phyloP scores from a whole-genome alignment of 2,113 vertebrate species.

The Protobothrops flavoviridis region DNA sequence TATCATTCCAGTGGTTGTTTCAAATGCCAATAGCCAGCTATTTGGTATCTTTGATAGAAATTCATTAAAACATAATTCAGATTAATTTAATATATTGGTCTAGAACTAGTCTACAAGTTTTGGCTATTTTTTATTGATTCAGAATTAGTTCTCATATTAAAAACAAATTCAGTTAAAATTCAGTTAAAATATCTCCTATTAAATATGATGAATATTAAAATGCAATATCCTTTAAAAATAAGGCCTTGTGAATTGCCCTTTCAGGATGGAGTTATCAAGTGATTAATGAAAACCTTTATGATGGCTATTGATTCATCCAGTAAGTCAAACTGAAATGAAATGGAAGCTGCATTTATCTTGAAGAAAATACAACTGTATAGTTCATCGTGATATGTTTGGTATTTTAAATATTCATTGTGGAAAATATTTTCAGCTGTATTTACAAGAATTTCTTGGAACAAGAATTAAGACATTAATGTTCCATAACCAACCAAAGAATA shows the following conservation, averaged over 20 bases:
- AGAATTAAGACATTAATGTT: background rate
- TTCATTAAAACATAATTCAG: background rate
- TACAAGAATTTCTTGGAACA: background rate
- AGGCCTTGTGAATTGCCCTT: background rate
- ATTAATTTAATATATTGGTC: background rate
- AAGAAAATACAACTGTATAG: background rate
- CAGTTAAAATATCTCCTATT: background rate
- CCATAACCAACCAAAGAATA: background rate
- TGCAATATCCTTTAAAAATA: background rate
- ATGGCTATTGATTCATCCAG: background rate
- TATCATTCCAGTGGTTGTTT: background rate
- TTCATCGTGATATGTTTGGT: background rate
- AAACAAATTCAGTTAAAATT: background rate
- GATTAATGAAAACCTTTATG: background rate
- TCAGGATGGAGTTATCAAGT: background rate
- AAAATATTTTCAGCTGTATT: background rate
- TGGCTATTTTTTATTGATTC: background rate
- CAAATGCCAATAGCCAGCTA: background rate
- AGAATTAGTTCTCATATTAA: background rate
- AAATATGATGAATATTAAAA: background rate
- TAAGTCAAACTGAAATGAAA: background rate
- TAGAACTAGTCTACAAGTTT: background rate
- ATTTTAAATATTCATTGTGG: conserved; percentile 1
- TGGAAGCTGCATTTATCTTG: background rate
- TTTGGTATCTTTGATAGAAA: background rate